Evolutionary conservation across 2,113 vertebrate species (phyloP).

Genomic region (Peromyscus maniculatus): DNA sequence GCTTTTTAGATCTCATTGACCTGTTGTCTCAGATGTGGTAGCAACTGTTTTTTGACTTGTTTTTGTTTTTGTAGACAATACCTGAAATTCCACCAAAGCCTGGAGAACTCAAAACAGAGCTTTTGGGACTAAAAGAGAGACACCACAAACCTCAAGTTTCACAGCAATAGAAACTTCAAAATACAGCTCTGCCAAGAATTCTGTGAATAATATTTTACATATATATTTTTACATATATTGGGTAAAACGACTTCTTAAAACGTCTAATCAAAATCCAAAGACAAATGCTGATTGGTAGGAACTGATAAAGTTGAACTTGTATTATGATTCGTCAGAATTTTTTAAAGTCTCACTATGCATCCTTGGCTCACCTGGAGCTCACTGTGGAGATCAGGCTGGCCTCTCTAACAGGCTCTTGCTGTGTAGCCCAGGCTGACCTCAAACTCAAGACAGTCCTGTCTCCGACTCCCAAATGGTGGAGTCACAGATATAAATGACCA

Average conservation of each 20-base stretch:
- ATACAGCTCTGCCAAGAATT: constrained; percentile 18
- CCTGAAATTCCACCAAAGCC: constrained; percentile 95
- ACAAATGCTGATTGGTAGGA: neutral
- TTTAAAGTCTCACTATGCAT: neutral
- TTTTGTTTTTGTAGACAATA: constrained; percentile 89
- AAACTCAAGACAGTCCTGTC: neutral
- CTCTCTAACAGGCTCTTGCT: neutral
- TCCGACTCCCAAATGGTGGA: neutral
- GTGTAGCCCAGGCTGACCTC: neutral
- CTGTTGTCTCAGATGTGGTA: neutral
- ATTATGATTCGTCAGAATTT: neutral
- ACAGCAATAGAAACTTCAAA: constrained; percentile 70
- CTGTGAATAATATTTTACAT: constrained; percentile 51
- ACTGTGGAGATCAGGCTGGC: neutral
- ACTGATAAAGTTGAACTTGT: neutral
- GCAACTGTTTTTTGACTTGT: neutral
- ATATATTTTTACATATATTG: constrained; percentile 11
- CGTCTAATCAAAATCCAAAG: neutral
- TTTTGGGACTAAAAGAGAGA: constrained; percentile 90
- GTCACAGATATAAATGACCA: neutral
- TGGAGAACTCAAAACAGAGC: constrained; percentile 95
- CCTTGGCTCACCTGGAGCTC: neutral
- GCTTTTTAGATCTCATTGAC: neutral
- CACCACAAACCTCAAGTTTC: constrained; percentile 71
- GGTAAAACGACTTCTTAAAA: neutral